Evolutionary conservation across 2,797 vertebrate species (phyloP), one percentile per base, ranked within the genome.

Genomic region (Gallinago stenura): DNA sequence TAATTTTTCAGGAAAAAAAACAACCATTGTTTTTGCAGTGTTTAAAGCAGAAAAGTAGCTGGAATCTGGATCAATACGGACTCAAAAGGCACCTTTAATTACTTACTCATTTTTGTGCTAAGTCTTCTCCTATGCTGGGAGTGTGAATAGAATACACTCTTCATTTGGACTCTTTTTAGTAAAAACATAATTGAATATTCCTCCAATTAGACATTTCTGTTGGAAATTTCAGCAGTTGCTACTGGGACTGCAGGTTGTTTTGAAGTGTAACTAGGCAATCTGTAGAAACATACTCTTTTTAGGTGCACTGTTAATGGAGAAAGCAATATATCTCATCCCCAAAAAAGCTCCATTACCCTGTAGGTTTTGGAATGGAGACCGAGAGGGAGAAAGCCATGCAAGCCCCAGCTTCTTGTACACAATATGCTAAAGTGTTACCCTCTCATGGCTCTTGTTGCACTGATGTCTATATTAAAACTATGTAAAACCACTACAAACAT

Each of bases 101-200:
- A 53, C 57, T 53, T 41, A 37, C 85, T 90, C 1, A 15, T 60
- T 89, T 87, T 72, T 87, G 19, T 87, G 71, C 76, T 43, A 85
- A 77, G 35, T 14, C 60, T 70, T 26, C 35, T 80, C 24, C 60
- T 68, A 56, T 70, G 43, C 90, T 91, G 64, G n/a, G 64, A 58
- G 3, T 45, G 22, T 66, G 51, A 88, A 77, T 28, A 51, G 76
- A 87, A 51, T 61, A n/a, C 30, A 43, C 8, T 62, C 21, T 39
- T 91, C 56, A 45, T 87, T 80, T 93, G 33, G 50, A 46, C 46
- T 24, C 4, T 71, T 70, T 83, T 75, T 46, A n/a, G 33, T 65
- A 51, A 83, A 76, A 83, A 14, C 6, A n/a, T 73, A 70, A 77
- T 70, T 25, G 24, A 85, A 9, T 84, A 64, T 68, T 93, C 82